Percentiles rank a stretch among this genome's conserved stretches.
phyloP scores from a whole-genome alignment of 2,888 invertebrate species.

The Megastigmus dorsalis region DNA sequence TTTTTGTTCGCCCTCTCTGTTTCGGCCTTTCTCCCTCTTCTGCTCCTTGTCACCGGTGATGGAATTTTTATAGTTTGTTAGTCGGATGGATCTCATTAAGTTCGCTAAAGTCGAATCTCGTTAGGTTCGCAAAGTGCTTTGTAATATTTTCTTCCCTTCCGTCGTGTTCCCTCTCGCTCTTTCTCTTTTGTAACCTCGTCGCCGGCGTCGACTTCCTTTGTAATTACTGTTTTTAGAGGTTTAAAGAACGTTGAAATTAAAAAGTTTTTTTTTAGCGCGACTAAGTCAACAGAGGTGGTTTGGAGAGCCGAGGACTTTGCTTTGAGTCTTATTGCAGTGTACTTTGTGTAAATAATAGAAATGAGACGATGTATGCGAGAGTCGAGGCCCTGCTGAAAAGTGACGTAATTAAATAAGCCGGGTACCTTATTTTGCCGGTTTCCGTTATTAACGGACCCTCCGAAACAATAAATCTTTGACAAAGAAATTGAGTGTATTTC shows the following conservation, averaged over 20 bases:
- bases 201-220: conserved; percentile 27
- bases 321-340: conserved; percentile 31
- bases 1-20: not conserved
- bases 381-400: not conserved
- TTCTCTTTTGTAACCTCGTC: not conserved
- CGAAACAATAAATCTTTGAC: too few relatives aligned
- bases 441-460: too few relatives aligned
- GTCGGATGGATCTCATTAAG: conserved; percentile 48
- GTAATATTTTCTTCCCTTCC: conserved; percentile 43
- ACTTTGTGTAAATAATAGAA: conserved; percentile 42
- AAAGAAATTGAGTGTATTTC: not conserved
- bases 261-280: conserved; percentile 39
- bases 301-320: not conserved
- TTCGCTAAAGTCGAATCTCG: conserved; percentile 48
- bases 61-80: conserved; percentile 49
- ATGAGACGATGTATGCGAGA: conserved; percentile 1
- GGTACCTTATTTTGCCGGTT: not conserved
- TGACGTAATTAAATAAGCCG: conserved; percentile 6
- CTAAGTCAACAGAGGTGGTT: conserved; percentile 24
- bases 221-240: conserved; percentile 44
- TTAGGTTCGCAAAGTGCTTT: conserved; percentile 46
- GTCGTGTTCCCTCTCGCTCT: not conserved
- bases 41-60: conserved; percentile 9
- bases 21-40: too few relatives aligned
- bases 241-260: conserved; percentile 50